A percentile compares a stretch with the other conserved stretches of the same genome.
Conservation (phyloP, 2,888 invertebrate species). For the Liposcelis brunnea region DNA sequence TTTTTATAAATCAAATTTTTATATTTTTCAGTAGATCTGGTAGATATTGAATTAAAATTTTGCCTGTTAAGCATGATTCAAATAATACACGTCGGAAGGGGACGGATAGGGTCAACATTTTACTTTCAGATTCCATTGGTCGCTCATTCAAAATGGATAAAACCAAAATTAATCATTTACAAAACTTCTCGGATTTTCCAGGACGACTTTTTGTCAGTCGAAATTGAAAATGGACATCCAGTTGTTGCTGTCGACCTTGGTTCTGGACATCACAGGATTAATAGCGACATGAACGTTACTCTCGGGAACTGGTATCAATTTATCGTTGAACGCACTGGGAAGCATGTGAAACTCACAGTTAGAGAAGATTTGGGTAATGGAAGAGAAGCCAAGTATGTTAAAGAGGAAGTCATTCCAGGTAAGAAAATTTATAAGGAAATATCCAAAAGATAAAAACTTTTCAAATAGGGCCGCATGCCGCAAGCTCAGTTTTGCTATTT, state of each 20-base stretch:
- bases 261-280: slow-evolving; percentile 47
- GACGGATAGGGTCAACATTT: no score
- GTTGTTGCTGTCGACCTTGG: slow-evolving; percentile 79
- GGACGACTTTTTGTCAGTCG: slow-evolving; percentile 85
- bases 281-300: slow-evolving; percentile 55
- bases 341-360: slow-evolving; percentile 66
- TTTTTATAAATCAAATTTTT: neutral
- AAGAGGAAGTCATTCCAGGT: slow-evolving; percentile 48
- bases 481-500: no score
- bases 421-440: no score
- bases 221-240: slow-evolving; percentile 71
- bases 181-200: no score
- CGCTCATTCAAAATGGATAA: neutral
- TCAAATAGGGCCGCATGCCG: no score
- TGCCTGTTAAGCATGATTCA: no score
- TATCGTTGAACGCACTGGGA: slow-evolving; percentile 73
- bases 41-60: slow-evolving; percentile 9
- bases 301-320: slow-evolving; percentile 86
- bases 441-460: no score
- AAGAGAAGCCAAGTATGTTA: slow-evolving; percentile 30
- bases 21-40: slow-evolving; percentile 2
- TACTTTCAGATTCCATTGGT: neutral
- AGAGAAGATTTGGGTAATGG: slow-evolving; percentile 52
- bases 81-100: no score
- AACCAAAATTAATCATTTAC: neutral